A percentile compares a stretch with the other conserved stretches of the same genome.
These are phyloP conservation scores for Orcinus orca DNA, from an alignment of 2,113 vertebrate species.

Conservation along the genomic window DNA sequence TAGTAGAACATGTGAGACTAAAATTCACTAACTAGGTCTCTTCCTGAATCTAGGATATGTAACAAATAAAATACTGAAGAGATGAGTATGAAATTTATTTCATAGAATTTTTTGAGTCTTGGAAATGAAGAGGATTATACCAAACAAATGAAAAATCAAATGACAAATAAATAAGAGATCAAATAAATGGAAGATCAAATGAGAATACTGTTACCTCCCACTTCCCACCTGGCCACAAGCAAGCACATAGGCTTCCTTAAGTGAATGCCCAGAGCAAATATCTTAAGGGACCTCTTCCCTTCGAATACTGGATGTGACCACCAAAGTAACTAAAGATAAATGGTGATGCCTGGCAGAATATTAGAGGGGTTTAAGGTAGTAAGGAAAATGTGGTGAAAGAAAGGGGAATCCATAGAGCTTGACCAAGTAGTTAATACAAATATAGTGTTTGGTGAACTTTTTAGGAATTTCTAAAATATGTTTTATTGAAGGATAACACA, in stretches of 20 bases:
- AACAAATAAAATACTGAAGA: background rate
- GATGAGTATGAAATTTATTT: background rate
- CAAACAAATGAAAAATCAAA: slow-evolving; percentile 68
- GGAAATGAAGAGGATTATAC: slow-evolving; percentile 4
- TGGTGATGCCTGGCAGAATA: background rate
- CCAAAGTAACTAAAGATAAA: slow-evolving; percentile 34
- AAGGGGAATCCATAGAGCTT: background rate
- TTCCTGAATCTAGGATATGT: background rate
- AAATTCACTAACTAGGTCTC: background rate
- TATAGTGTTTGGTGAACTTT: background rate
- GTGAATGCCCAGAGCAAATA: background rate
- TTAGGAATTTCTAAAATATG: background rate
- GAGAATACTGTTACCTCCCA: background rate
- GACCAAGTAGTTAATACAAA: background rate
- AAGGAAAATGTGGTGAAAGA: background rate
- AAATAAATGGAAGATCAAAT: slow-evolving; percentile 49
- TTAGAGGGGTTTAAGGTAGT: background rate
- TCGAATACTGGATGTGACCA: background rate
- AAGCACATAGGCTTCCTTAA: background rate
- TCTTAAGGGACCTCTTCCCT: slow-evolving; percentile 5
- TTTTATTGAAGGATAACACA: background rate
- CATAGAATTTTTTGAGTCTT: background rate
- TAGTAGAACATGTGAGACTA: background rate
- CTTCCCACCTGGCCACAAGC: background rate
- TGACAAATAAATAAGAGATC: slow-evolving; percentile 67